Conservation (phyloP, 2,797 vertebrate genomes). For the Coregonus suidteri region DNA sequence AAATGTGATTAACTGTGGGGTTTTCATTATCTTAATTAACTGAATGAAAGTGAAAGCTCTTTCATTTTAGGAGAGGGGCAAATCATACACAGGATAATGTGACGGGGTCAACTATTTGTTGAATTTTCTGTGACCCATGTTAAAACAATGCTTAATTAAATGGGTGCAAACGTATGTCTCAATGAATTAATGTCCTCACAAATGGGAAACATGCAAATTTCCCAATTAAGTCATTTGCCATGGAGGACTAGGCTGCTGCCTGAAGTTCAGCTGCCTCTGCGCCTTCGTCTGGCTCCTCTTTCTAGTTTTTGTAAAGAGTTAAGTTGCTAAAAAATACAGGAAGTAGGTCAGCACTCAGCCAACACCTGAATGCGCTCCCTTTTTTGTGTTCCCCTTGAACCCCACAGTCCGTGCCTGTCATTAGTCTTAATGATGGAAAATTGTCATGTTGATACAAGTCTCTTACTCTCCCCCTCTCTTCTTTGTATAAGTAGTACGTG, state of each 20-base stretch:
- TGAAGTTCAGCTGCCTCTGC: slow-evolving; percentile 90
- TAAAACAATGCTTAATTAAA: slow-evolving; percentile 86
- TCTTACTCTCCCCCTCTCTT: slow-evolving; percentile 84
- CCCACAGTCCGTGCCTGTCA: slow-evolving; percentile 98
- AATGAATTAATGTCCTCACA: slow-evolving; percentile 89
- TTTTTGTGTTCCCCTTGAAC: slow-evolving; percentile 97
- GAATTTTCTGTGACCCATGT: slow-evolving; percentile 65
- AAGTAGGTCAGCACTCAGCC: slow-evolving; percentile 99
- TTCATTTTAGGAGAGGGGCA: neutral
- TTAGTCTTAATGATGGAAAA: slow-evolving; percentile 99
- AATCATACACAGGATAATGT: slow-evolving; percentile 15
- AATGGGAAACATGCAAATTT: slow-evolving; percentile 95
- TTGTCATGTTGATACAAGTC: slow-evolving; percentile 99
- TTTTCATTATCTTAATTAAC: slow-evolving; percentile 40
- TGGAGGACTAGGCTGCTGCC: slow-evolving; percentile 84
- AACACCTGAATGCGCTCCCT: slow-evolving; percentile 98
- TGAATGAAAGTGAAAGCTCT: slow-evolving; percentile 19
- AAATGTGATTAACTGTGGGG: slow-evolving; percentile 38
- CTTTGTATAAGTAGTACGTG: slow-evolving; percentile 99
- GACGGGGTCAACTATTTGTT: slow-evolving; percentile 30
- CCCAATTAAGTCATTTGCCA: slow-evolving; percentile 89
- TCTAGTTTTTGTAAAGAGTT: slow-evolving; percentile 90
- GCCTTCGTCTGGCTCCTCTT: slow-evolving; percentile 81
- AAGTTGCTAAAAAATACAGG: slow-evolving; percentile 99
- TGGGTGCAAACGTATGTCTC: slow-evolving; percentile 84